Percentiles rank a stretch among this genome's conserved stretches.
phyloP scores from a whole-genome alignment of 2,113 vertebrate genomes.

The Pithys albifrons region DNA sequence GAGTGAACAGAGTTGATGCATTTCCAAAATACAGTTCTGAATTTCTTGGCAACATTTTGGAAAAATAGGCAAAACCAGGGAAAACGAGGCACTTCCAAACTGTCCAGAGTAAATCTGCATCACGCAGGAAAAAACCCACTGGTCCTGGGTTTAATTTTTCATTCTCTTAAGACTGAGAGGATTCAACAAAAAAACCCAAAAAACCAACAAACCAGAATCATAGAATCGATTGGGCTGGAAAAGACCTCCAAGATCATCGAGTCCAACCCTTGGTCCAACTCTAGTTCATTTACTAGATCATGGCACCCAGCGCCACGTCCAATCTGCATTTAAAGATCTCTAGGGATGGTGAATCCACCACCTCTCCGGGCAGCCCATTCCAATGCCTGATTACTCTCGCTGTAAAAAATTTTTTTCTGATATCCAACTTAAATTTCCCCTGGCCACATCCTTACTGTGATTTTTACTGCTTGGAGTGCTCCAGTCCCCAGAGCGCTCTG shows the following conservation, averaged over 20 bases:
- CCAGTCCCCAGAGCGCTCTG: background rate
- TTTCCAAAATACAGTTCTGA: background rate
- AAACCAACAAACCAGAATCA: conserved; percentile 56
- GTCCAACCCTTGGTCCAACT: too few relatives aligned
- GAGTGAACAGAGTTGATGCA: background rate
- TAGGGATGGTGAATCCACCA: too few relatives aligned
- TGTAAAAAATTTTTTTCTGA: too few relatives aligned
- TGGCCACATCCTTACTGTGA: conserved; percentile 30
- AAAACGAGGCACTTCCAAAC: background rate
- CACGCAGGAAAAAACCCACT: background rate
- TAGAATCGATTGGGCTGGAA: too few relatives aligned
- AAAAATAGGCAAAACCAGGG: background rate
- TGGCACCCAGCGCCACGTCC: too few relatives aligned
- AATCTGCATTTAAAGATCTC: too few relatives aligned
- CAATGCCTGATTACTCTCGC: too few relatives aligned
- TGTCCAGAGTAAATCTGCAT: background rate
- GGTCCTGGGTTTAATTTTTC: background rate
- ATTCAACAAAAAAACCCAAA: background rate
- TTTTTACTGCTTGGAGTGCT: background rate
- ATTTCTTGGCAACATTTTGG: background rate
- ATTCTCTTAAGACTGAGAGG: background rate
- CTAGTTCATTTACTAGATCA: too few relatives aligned
- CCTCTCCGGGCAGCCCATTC: too few relatives aligned
- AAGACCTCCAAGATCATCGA: too few relatives aligned
- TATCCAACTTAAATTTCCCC: too few relatives aligned